phyloP scores from a whole-genome alignment of 2,113 vertebrate species.

The Spilogale gracilis region DNA sequence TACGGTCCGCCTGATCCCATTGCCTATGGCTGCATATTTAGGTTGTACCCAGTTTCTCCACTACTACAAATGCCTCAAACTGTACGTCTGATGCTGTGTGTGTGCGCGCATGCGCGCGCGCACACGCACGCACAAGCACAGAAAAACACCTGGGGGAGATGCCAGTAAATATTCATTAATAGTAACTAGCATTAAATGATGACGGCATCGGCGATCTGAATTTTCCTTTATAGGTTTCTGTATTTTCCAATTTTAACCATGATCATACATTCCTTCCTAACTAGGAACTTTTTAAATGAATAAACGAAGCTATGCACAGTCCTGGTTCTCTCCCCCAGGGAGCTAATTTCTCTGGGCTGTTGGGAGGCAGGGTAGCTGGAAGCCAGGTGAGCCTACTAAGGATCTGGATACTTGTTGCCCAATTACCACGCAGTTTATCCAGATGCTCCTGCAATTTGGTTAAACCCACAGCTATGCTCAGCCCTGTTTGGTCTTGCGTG shows the following conservation, averaged over 20 bases:
- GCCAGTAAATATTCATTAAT: not conserved
- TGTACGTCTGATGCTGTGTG: not conserved
- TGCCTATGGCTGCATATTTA: not conserved
- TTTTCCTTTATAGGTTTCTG: constrained; percentile 23
- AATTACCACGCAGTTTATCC: not conserved
- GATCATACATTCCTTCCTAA: not conserved
- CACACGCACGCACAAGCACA: not conserved
- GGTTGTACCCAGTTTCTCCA: not conserved
- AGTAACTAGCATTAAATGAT: not conserved
- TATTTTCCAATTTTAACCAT: constrained; percentile 28
- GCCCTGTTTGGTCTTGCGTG: not conserved
- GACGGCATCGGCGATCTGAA: not conserved
- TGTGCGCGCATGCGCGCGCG: not conserved
- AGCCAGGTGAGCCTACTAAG: not conserved
- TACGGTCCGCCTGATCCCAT: not conserved
- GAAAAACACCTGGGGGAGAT: not conserved
- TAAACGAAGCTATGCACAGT: not conserved
- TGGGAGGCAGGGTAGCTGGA: not conserved
- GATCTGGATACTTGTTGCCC: not conserved
- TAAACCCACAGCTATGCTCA: not conserved
- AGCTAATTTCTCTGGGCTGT: not conserved
- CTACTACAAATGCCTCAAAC: not conserved
- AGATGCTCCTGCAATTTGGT: not conserved
- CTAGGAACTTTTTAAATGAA: not conserved
- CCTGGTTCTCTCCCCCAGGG: not conserved